Conservation (phyloP, 1,140 invertebrate species). For the Varroa destructor region DNA sequence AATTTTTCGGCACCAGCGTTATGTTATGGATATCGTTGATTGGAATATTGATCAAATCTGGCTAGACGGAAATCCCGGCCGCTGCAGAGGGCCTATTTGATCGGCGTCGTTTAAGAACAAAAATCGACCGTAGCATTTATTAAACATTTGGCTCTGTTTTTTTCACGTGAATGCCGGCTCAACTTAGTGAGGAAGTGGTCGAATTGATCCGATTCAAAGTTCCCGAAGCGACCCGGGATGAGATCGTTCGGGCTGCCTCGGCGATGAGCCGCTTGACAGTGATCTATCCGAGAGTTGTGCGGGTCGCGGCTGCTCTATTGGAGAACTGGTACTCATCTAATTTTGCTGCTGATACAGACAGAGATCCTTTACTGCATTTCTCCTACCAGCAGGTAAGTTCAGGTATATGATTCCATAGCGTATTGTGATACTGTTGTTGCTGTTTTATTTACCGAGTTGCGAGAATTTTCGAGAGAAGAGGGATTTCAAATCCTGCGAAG, state of each 20-base stretch:
- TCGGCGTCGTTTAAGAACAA: too few relatives aligned
- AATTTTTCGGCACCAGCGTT: too few relatives aligned
- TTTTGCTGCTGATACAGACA: not conserved
- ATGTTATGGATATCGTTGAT: too few relatives aligned
- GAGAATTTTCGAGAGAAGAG: not conserved
- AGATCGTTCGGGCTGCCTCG: not conserved
- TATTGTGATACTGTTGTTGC: not conserved
- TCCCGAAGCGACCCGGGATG: constrained; percentile 13
- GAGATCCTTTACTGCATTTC: constrained; percentile 14
- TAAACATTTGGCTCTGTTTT: too few relatives aligned
- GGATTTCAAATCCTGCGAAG: not conserved
- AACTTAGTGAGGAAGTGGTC: too few relatives aligned
- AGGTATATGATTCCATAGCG: not conserved
- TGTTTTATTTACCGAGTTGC: not conserved
- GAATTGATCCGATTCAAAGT: too few relatives aligned
- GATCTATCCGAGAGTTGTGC: not conserved
- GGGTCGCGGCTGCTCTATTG: not conserved
- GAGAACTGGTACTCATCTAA: constrained; percentile 5
- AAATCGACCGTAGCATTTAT: too few relatives aligned
- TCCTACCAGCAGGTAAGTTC: constrained; percentile 11
- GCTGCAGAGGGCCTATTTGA: too few relatives aligned
- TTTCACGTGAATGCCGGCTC: too few relatives aligned
- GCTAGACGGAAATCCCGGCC: too few relatives aligned
- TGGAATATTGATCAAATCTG: too few relatives aligned
- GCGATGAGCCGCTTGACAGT: not conserved